Percentiles rank a stretch among this genome's conserved stretches.
Conservation (phyloP, 2,888 invertebrate genomes). For the Troglohyphantes excavatus region DNA sequence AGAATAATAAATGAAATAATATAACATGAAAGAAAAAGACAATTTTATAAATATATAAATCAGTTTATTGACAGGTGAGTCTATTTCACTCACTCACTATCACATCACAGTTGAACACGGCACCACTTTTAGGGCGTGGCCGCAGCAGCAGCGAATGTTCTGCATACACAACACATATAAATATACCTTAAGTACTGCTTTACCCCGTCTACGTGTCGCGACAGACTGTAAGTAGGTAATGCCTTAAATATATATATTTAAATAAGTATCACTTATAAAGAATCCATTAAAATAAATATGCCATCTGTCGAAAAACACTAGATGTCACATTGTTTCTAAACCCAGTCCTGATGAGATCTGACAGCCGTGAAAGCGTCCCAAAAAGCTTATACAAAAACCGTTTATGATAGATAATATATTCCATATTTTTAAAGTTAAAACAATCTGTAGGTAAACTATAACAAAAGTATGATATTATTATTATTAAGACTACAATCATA, state of each 20-base stretch:
- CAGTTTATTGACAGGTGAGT: conserved; percentile 70
- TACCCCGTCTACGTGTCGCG: not conserved
- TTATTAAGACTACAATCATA: no score
- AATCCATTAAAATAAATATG: conserved; percentile 53
- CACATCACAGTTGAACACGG: conserved; percentile 71
- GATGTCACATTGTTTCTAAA: no score
- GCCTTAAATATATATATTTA: conserved; percentile 25
- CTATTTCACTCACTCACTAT: conserved; percentile 55
- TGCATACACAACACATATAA: conserved; percentile 11
- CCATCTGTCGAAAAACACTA: not conserved
- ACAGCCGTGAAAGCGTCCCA: not conserved
- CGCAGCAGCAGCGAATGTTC: conserved; percentile 4
- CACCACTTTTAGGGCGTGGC: conserved; percentile 23
- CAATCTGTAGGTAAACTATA: no score
- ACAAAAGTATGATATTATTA: no score
- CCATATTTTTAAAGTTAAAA: no score
- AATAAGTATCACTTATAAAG: conserved; percentile 57
- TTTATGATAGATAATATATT: no score
- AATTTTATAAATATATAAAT: conserved; percentile 70
- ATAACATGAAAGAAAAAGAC: conserved; percentile 5
- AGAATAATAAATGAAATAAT: no score
- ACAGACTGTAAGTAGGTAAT: conserved; percentile 11
- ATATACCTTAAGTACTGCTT: conserved; percentile 49
- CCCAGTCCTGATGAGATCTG: no score
- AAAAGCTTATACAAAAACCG: not conserved